These are phyloP conservation scores for Hexactinellida sp. DNA, from an alignment of 37 sponge, comb jelly and placozoan species.

Conservation along the genomic window DNA sequence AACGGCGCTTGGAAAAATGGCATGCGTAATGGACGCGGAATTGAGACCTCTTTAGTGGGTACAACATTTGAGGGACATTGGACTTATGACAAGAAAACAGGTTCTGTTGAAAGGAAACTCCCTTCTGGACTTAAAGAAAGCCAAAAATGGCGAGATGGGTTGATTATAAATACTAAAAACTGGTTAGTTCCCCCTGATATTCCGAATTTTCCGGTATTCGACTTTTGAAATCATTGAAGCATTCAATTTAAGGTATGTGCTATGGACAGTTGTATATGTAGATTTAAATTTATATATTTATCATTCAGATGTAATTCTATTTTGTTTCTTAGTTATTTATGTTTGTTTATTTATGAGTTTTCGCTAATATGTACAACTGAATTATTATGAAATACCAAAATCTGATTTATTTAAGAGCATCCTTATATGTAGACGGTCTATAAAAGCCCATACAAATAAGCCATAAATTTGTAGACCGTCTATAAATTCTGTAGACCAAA, in stretches of 20 bases:
- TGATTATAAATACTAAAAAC: constrained; percentile 3
- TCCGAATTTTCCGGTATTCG: not conserved
- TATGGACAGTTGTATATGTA: no score
- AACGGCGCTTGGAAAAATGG: constrained; percentile 47
- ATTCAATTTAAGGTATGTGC: no score
- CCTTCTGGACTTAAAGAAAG: constrained; percentile 42
- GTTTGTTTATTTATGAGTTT: not conserved
- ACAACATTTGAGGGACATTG: constrained; percentile 55
- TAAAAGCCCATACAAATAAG: no score
- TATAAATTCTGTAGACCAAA: no score
- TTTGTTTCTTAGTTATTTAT: not conserved
- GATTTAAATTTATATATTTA: no score
- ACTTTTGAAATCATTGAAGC: not conserved
- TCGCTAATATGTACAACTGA: not conserved
- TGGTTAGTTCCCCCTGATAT: not conserved
- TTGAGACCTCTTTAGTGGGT: constrained; percentile 49
- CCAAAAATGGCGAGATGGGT: constrained; percentile 27
- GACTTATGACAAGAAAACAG: constrained; percentile 45
- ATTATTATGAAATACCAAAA: no score
- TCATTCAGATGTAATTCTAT: not conserved
- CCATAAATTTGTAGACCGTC: no score
- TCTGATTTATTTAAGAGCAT: no score
- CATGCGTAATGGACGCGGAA: constrained; percentile 59
- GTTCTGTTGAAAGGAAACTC: constrained; percentile 38
- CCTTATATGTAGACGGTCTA: no score